Percentiles rank a stretch among this genome's conserved stretches.
phyloP scores from a whole-genome alignment of 2,797 vertebrate species.

The Anguilla pacifica region DNA sequence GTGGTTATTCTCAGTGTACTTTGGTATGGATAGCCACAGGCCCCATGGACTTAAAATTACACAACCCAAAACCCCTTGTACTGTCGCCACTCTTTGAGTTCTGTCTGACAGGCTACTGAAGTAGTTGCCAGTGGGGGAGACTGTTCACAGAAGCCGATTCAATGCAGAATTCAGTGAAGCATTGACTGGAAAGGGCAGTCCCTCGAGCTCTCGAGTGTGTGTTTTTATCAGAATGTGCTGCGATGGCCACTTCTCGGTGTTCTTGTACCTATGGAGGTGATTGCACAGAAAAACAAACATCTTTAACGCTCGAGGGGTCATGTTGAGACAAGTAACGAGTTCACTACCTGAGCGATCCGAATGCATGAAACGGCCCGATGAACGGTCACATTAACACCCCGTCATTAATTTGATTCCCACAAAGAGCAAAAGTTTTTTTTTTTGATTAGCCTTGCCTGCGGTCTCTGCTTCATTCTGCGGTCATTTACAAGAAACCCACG shows the following conservation, averaged over 20 bases:
- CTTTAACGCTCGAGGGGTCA: neutral
- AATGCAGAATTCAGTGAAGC: neutral
- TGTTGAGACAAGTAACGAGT: neutral
- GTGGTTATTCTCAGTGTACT: neutral
- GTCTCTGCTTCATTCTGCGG: neutral
- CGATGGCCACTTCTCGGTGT: neutral
- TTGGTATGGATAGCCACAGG: neutral
- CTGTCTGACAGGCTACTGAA: neutral
- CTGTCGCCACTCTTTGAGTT: neutral
- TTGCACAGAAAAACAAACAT: neutral
- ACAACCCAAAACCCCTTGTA: neutral
- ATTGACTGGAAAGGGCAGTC: neutral
- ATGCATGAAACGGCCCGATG: neutral
- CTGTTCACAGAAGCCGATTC: neutral
- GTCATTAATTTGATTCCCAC: neutral
- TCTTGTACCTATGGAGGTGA: neutral
- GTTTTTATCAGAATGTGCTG: neutral
- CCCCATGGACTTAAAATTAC: slow-evolving; percentile 15
- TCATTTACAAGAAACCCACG: neutral
- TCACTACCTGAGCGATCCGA: neutral
- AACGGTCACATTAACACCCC: neutral
- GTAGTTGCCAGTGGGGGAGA: neutral
- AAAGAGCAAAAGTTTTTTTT: neutral
- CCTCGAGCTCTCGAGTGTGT: neutral
- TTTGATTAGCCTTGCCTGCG: neutral